Percentiles rank a stretch among this genome's conserved stretches.
These are phyloP conservation scores for Bryconaethiops microstoma DNA, from an alignment of 2,797 vertebrate species.

Conservation along the genomic window DNA sequence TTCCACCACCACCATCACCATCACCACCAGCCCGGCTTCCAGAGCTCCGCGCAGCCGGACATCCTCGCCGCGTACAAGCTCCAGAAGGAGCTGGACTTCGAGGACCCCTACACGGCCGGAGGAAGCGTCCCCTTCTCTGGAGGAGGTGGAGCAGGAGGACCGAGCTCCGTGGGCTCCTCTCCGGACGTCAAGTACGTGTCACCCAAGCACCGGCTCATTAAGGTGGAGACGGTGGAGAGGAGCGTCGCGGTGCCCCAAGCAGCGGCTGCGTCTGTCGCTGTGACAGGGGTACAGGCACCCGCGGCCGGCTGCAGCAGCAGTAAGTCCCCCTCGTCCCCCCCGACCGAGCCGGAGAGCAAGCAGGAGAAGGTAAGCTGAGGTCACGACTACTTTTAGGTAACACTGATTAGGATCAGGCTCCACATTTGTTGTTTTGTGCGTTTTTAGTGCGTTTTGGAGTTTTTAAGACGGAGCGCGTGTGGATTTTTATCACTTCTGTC, in stretches of 20 bases:
- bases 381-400: not conserved
- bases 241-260: constrained; percentile 67
- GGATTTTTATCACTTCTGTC: too few species aligned
- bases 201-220: constrained; percentile 89
- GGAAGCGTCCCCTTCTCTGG: constrained; percentile 74
- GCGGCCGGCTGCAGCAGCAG: constrained; percentile 68
- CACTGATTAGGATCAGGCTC: not conserved
- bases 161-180: constrained; percentile 68
- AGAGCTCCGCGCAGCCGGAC: constrained; percentile 85
- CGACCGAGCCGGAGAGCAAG: constrained; percentile 76
- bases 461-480: too few species aligned
- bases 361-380: constrained; percentile 79
- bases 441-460: too few species aligned
- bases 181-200: constrained; percentile 85
- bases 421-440: too few species aligned
- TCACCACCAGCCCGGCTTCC: constrained; percentile 68
- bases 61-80: constrained; percentile 94
- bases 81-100: constrained; percentile 94
- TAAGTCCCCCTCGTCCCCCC: constrained; percentile 78
- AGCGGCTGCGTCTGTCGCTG: constrained; percentile 50
- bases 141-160: constrained; percentile 30
- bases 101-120: constrained; percentile 89
- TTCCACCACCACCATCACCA: constrained; percentile 50
- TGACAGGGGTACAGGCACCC: not conserved
- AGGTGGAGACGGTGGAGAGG: constrained; percentile 85